Evolutionary conservation across 2,113 vertebrate genomes (phyloP), one percentile per base, ranked within the genome.

Genomic region (Hemibagrus wyckioides): DNA sequence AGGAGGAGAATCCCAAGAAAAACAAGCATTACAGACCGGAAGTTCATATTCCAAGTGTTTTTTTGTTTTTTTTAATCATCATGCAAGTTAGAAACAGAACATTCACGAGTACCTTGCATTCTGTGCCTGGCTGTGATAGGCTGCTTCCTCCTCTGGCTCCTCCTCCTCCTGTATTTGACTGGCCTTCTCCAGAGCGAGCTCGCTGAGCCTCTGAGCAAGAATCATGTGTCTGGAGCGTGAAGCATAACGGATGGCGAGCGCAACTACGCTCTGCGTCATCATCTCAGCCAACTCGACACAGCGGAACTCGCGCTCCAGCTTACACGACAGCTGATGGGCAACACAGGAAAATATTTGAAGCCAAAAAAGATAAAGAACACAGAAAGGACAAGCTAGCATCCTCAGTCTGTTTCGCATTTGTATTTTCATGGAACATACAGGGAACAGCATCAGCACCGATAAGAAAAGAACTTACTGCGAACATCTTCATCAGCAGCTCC

Each of bases 401-500:
- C 4, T 54, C 10, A 17, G 33, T 6, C 15, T 33, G 13, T 30
- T 65, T 30, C 1, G n/a, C n/a, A n/a, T n/a, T n/a, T n/a, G n/a
- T n/a, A n/a, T 5, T 48, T 48, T 48, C 44, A 48, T 48, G 44
- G 44, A 48, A 48, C 44, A 48, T 48, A 48, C 5, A 48, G 9
- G 44, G 2, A 48, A 5, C 44, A 48, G 3, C 15, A 36, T 33
- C 39, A 25, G 71, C 36, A 44, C 6, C 52, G 76, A 52, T 2
- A 33, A 56, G 17, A 17, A n/a, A 80, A 10, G 6, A 7, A 96
- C 98, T 98, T 87, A 99, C 98, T 0, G 98, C 98, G 92, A 99
- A 97, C 96, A 99, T 97, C 93, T 99, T 99, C 96, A 99, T 97
- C 81, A 99, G 86, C 79, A 99, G 95, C 89, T 98, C 97, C 90